These are phyloP conservation scores for Ennomos fuscantarius DNA, from an alignment of 2,888 invertebrate genomes.

Conservation along the genomic window DNA sequence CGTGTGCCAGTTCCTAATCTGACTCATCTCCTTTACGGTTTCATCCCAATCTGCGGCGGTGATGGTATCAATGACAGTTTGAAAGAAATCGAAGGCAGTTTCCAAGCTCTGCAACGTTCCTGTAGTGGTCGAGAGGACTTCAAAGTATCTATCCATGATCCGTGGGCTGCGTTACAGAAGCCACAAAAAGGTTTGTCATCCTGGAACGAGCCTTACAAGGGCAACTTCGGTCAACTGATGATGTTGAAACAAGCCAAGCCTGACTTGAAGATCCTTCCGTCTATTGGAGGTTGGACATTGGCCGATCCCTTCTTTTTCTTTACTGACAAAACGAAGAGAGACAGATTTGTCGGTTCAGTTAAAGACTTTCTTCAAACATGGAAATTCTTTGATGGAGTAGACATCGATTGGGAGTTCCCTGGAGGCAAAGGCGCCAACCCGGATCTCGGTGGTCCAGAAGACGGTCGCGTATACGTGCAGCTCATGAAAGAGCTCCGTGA, in stretches of 20 bases:
- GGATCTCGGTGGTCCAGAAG: conserved; percentile 72
- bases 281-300: conserved; percentile 78
- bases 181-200: conserved; percentile 77
- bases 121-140: conserved; percentile 80
- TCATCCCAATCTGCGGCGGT: conserved; percentile 80
- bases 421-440: conserved; percentile 81
- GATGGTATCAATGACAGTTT: conserved; percentile 82
- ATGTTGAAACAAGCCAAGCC: conserved; percentile 77
- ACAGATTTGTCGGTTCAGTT: conserved; percentile 74
- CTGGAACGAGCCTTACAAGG: conserved; percentile 82
- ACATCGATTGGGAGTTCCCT: conserved; percentile 82
- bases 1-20: conserved; percentile 74
- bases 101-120: conserved; percentile 77
- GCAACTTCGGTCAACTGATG: conserved; percentile 80
- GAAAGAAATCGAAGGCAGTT: conserved; percentile 81
- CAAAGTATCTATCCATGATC: conserved; percentile 79
- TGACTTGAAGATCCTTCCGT: conserved; percentile 76
- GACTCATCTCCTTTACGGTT: conserved; percentile 77
- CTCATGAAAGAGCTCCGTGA: conserved; percentile 76
- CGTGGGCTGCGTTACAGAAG: conserved; percentile 80
- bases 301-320: conserved; percentile 82
- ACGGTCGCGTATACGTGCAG: conserved; percentile 70
- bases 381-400: conserved; percentile 82
- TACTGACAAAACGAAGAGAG: conserved; percentile 69
- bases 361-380: conserved; percentile 78